Conservation (phyloP, 2,888 invertebrate species). For the Pseudococcus longispinus region DNA sequence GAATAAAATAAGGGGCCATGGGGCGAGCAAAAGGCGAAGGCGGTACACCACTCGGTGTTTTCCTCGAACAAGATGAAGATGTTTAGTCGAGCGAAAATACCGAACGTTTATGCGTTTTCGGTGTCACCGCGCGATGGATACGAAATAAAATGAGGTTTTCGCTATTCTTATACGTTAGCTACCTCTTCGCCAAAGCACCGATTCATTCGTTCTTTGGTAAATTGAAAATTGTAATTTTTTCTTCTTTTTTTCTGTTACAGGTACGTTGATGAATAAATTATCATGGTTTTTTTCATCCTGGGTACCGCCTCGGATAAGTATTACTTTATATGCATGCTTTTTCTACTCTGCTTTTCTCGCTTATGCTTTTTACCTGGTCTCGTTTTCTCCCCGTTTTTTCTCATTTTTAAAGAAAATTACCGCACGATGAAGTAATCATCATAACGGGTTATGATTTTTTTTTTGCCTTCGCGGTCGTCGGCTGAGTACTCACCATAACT, state of each 20-base stretch:
- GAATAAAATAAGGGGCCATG: background rate
- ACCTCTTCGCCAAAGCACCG: background rate
- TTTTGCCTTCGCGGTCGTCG: background rate
- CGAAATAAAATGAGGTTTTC: slow-evolving; percentile 18
- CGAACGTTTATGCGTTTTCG: slow-evolving; percentile 24
- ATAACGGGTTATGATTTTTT: slow-evolving; percentile 14
- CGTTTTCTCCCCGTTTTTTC: background rate
- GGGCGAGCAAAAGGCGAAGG: background rate
- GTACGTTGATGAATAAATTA: slow-evolving; percentile 31
- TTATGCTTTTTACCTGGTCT: background rate
- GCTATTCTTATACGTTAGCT: background rate
- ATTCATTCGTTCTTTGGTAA: background rate
- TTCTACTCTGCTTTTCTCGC: background rate
- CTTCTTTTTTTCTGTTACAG: slow-evolving; percentile 6
- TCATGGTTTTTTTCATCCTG: background rate
- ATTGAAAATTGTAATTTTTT: slow-evolving; percentile 18
- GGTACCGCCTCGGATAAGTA: background rate
- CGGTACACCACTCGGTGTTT: background rate
- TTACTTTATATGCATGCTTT: slow-evolving; percentile 1
- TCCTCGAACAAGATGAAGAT: slow-evolving; percentile 16
- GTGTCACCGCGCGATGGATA: background rate
- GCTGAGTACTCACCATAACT: background rate
- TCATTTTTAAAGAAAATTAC: background rate
- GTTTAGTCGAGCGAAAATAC: slow-evolving; percentile 31
- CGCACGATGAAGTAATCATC: slow-evolving; percentile 15